Evolutionary conservation across 1,140 invertebrate species (phyloP), one percentile per base, ranked within the genome.

Genomic region (Zaprionus inermis): DNA sequence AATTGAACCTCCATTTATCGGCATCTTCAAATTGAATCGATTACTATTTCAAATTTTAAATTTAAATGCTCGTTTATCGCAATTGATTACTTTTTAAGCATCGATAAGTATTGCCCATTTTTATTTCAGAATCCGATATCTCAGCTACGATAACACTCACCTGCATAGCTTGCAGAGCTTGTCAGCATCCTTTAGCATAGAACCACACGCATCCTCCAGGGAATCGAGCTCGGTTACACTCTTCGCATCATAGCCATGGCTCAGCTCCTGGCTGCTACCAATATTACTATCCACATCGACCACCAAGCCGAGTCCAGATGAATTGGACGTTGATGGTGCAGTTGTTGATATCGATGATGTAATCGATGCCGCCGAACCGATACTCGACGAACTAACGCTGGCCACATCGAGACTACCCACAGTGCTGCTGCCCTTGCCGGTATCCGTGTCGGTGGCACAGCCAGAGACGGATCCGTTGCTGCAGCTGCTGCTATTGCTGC

Each of bases 81-180:
- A 32, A 32, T 32, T 1, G 10, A 32, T 32, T 32, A 32, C 7
- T 32, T 32, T 9, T 11, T 9, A 32, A 32, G 9, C 32, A 28
- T 44, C 38, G 14, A 59, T 30, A 61, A 22, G 24, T 28, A 5
- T 28, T 28, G 24, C 24, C 24, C n/a, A n/a, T n/a, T n/a, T n/a
- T n/a, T n/a, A n/a, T n/a, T n/a, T n/a, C n/a, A n/a, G n/a, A n/a
- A n/a, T n/a, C n/a, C n/a, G n/a, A n/a, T n/a, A n/a, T n/a, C n/a
- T n/a, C 24, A 28, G 30, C 30, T 9, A 32, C 30, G 30, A 9
- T 10, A 32, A 32, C 30, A 32, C 30, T 81, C 36, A 92, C 92
- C 81, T 91, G 92, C 92, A 92, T 5, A 92, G 64, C 64, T 91
- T 92, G 76, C 92, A 92, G 3, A 76, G 55, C 64, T 84, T 90